Base-by-base conservation (phyloP, 1,140 invertebrate species). In the Gerris buenoi region DNA sequence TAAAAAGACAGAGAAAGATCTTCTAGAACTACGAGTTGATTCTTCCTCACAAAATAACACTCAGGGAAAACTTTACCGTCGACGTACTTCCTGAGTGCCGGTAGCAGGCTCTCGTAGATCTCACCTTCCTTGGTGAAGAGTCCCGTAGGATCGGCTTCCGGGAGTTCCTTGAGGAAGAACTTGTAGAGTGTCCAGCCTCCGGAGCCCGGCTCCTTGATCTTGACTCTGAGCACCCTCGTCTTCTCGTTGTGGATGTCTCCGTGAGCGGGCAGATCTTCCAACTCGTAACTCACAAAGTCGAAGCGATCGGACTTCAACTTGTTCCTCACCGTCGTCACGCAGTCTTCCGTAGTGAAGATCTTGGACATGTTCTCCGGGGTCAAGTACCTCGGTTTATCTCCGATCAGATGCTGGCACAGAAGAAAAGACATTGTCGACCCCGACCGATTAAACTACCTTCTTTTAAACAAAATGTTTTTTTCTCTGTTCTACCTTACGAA, bases 51-150 rank as follows among this genome's bases (percentile, higher is more conserved):
- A 18, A 67, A 63, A 26, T 28, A 67, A 23, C 59, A 67, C 33
- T 67, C 61, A 2, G 66, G 60, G 26, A 29, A 67, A n/a, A 33
- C 25, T 26, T 67, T 67, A 28, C 66, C 66, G 14, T 67, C 27
- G 15, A 63, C 26, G 28, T 63, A 56, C 27, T 61, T 14, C 2
- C 22, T 28, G 1, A 67, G 23, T 22, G 62, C 29, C 1, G 28
- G 58, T 23, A 67, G 25, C 22, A 67, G 29, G 2, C 60, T 18
- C n/a, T 25, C 23, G 25, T 67, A 62, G 14, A 67, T 2, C n/a
- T 62, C 1, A 3, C 56, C 33, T 56, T 67, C 66, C 63, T 67
- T 67, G 25, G 59, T 25, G 57, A 67, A 67, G 1, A 67, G 22
- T 60, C 58, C 23, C 23, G 10, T 10, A 14, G 15, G 5, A 5